Conservation (phyloP, 2,113 vertebrate species). For the Nannospalax galili region DNA sequence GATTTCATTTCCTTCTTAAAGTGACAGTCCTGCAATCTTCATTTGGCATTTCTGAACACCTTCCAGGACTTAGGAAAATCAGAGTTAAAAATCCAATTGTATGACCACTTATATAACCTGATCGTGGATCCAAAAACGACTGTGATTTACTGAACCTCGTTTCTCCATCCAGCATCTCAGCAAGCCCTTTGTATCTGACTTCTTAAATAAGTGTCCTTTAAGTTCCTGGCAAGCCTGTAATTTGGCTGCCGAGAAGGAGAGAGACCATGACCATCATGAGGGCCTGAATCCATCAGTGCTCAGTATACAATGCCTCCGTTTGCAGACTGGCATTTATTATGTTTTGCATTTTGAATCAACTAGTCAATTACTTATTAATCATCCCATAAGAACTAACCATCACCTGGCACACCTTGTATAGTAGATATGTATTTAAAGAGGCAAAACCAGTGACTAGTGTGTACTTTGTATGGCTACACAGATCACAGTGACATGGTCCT, state of each 20-base stretch:
- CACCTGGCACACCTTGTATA: background rate
- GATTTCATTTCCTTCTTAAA: constrained; percentile 82
- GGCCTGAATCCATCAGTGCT: background rate
- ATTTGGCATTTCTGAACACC: background rate
- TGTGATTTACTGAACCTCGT: constrained; percentile 37
- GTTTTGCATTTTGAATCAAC: constrained; percentile 34
- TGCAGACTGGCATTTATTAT: background rate
- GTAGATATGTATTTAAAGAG: background rate
- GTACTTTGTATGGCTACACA: background rate
- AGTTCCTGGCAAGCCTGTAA: constrained; percentile 35
- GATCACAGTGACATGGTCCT: background rate
- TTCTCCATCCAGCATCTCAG: background rate
- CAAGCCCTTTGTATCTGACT: background rate
- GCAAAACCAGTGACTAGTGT: background rate
- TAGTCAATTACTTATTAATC: constrained; percentile 24
- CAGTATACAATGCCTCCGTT: background rate
- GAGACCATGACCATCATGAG: background rate
- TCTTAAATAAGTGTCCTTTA: constrained; percentile 53
- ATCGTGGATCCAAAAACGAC: constrained; percentile 15
- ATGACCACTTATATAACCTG: constrained; percentile 62
- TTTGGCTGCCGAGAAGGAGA: background rate
- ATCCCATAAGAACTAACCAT: background rate
- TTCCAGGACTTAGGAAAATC: constrained; percentile 34
- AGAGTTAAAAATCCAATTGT: constrained; percentile 60
- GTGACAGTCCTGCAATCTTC: constrained; percentile 65